Evolutionary conservation across 2,797 vertebrate genomes (phyloP), one percentile per base, ranked within the genome.

Genomic region (Danio tinwini): DNA sequence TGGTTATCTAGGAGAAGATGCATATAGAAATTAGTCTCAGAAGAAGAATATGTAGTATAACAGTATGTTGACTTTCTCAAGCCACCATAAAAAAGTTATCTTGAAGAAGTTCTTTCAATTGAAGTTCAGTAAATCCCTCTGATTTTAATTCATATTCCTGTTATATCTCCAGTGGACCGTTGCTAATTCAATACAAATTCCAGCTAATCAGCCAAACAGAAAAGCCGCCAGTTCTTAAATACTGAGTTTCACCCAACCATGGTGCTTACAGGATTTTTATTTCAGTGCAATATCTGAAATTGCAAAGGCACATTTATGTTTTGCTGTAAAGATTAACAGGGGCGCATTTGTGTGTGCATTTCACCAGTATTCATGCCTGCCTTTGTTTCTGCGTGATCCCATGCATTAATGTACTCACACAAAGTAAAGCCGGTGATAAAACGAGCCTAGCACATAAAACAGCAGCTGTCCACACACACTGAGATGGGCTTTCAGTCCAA

Each of bases 401-500:
- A 50, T 81, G 79, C 77, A 61, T 85, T 83, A 59, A 79, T 73
- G 70, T 70, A 65, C 76, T 76, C 81, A 55, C 55, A 49, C 29
- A 61, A 78, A 75, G n/a, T 39, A 74, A 76, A 79, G 62, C 74
- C 56, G 21, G 73, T 74, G 63, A 83, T 83, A 83, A 86, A 86
- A 83, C 17, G 64, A 83, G 73, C 71, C 69, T 52, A 29, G 58
- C 64, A 72, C 82, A 80, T 82, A 80, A 85, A 85, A 85, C 76
- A 69, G 80, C 81, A 87, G 85, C 69, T 56, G 53, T 70, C 11
- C 63, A 84, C 50, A 62, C 52, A 19, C 83, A 82, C 55, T 2
- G 75, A 87, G 56, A 85, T 85, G 85, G 81, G 85, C 85, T 71
- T 42, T 77, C 19, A 29, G 82, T 87, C 82, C 83, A 52, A 29